Evolutionary conservation across 2,888 invertebrate genomes (phyloP).

Genomic region (Zootermopsis nevadensis): DNA sequence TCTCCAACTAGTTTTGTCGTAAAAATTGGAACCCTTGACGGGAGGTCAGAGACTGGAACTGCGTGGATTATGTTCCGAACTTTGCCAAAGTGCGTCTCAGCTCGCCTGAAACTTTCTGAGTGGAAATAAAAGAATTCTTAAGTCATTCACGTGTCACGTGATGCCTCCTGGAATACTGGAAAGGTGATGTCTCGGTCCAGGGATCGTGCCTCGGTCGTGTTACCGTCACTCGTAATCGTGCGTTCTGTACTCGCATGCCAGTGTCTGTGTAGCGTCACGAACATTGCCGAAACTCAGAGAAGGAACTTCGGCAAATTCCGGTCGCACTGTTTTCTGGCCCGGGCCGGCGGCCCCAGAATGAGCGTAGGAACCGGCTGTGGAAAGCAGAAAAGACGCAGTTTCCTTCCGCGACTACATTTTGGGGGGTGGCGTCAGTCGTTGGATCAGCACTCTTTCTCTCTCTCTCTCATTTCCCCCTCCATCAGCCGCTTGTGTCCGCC

Average conservation of each 20-base stretch:
- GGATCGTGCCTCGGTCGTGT: too few species aligned
- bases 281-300: conserved; percentile 40
- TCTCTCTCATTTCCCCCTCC: neutral
- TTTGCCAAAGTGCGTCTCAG: too few species aligned
- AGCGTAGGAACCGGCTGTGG: conserved; percentile 44
- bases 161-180: too few species aligned
- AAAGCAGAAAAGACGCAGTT: conserved; percentile 49
- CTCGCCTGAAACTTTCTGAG: too few species aligned
- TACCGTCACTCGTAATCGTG: too few species aligned
- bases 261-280: neutral
- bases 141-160: too few species aligned
- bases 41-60: too few species aligned
- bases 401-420: conserved; percentile 36
- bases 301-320: conserved; percentile 34
- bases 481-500: neutral
- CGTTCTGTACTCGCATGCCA: neutral
- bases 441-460: conserved; percentile 34
- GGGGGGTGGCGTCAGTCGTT: conserved; percentile 46
- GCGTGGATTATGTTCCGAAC: too few species aligned
- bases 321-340: conserved; percentile 15
- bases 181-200: too few species aligned
- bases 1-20: too few species aligned
- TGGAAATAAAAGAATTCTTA: too few species aligned
- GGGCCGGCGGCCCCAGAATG: conserved; percentile 36
- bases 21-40: too few species aligned